These are phyloP conservation scores for Ladona fulva DNA, from an alignment of 1,140 invertebrate genomes.

Conservation along the genomic window DNA sequence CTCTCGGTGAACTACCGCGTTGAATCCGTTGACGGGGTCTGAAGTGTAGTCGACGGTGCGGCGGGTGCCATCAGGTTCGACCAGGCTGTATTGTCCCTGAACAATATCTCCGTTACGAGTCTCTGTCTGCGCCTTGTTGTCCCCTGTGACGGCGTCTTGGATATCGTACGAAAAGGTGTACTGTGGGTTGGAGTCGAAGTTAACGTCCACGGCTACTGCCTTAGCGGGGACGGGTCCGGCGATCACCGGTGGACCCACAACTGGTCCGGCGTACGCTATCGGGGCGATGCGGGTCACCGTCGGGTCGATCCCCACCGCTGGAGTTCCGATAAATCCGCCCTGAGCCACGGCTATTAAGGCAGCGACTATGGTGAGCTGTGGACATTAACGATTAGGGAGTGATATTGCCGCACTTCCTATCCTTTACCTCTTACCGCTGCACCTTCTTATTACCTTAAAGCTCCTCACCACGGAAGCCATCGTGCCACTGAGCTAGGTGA, in stretches of 20 bases:
- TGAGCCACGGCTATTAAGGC: constrained; percentile 30
- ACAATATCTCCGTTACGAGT: constrained; percentile 39
- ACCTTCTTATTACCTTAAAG: too few species aligned
- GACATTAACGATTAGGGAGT: not conserved
- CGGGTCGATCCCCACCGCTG: too few species aligned
- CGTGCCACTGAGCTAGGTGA: too few species aligned
- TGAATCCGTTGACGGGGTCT: constrained; percentile 35
- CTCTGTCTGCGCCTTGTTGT: constrained; percentile 33
- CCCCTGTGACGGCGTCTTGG: constrained; percentile 11
- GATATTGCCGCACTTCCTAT: too few species aligned
- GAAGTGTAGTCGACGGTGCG: constrained; percentile 37
- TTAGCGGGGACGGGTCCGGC: constrained; percentile 14
- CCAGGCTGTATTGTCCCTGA: constrained; percentile 32
- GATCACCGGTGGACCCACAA: too few species aligned
- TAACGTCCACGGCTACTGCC: too few species aligned
- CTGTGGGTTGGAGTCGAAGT: constrained; percentile 20
- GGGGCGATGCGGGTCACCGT: too few species aligned
- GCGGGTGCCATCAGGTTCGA: constrained; percentile 37
- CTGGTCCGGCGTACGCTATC: too few species aligned
- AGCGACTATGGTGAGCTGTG: constrained; percentile 28
- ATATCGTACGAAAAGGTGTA: constrained; percentile 30
- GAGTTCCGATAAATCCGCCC: constrained; percentile 26
- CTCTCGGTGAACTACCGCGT: constrained; percentile 35
- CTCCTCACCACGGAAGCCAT: too few species aligned
- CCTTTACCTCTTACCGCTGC: too few species aligned